Evolutionary conservation across 1,140 invertebrate genomes (phyloP), one percentile per base, ranked within the genome.

Genomic region (Holotrichia oblita): DNA sequence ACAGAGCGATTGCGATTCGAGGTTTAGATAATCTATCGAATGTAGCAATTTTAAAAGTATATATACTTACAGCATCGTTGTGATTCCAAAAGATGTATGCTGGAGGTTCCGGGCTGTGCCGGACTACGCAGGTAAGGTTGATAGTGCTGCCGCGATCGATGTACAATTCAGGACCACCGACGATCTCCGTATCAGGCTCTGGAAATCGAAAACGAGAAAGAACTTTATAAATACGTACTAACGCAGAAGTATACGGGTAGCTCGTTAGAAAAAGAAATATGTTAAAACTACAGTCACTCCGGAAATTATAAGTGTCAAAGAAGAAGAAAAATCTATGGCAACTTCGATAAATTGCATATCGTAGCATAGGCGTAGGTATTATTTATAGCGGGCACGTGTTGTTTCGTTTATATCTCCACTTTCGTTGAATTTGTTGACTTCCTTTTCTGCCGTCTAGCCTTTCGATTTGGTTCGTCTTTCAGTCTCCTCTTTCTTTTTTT

Each of bases 71-170:
- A 84, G 93, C 94, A 86, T 95, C 92, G 87, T 96, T 95, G 87
- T 96, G 94, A 89, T 96, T 96, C 95, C 95, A 97, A 88, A 96
- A 97, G 85, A 98, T 97, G 87, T 95, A 97, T 61, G 94, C 94
- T 44, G 96, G 96, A 76, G 95, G 95, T 85, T 97, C 95, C 14
- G 96, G 96, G 84, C 94, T 96, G 85, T 95, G 94, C 73, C 94
- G 89, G 79, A 98, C 95, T 77, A 97, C 92, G 87, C 96, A 98
- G 61, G 96, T 98, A 80, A 98, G 90, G 89, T 97, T 97, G 87
- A 98, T 97, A 82, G 95, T 97, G 85, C 95, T 97, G 73, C 95
- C 96, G 78, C 94, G 90, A 88, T 97, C 94, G 84, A 97, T 97
- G 88, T 94, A 97, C 81, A 97, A 89, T 87, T 97, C 96, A 41